Evolutionary conservation across 2,888 invertebrate species (phyloP), one percentile per base, ranked within the genome.

Genomic region (Pharmacophagus antenor): DNA sequence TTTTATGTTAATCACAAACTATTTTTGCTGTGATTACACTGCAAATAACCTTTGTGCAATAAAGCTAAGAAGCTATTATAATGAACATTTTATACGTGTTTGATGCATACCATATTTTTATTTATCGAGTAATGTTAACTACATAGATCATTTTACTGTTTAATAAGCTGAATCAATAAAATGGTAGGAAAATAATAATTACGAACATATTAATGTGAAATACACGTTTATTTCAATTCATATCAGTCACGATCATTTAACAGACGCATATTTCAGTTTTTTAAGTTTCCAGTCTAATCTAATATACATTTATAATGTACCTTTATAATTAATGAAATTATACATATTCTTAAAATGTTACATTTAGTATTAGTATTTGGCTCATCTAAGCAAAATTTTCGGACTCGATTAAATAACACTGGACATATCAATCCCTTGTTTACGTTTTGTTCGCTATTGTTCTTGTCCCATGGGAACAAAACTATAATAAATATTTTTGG

Each of bases 161-260:
- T 54, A 37, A 46, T 50, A 44, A 17, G 25, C 50, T 23, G 46
- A 44, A 44, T 31, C 50, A 42, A 56, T 53, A 54, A 42, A 57
- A 51, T 57, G 60, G 58, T 67, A 65, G 67, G 72, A 69, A 76
- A 83, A 84, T 79, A 79, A 79, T 78, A 84, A 83, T 66, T 63
- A 72, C 75, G 84, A 80, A 84, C 76, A 81, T 61, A 58, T 71
- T 77, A 80, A 78, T 85, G 77, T 76, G 79, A 80, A 81, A 85
- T 83, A 83, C 85, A 86, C 82, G 81, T 88, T 88, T 90, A 88
- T 88, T 87, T 79, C 73, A 58, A 63, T 67, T 74, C 79, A 76
- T 73, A 79, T 71, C 60, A 56, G 70, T 75, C 80, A 77, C 81
- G 73, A 76, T 70, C 79, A 78, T 72, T 65, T 78, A 67, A 76